Evolutionary conservation across 2,113 vertebrate genomes (phyloP), one percentile per base, ranked within the genome.

Genomic region (Asarcornis scutulata): DNA sequence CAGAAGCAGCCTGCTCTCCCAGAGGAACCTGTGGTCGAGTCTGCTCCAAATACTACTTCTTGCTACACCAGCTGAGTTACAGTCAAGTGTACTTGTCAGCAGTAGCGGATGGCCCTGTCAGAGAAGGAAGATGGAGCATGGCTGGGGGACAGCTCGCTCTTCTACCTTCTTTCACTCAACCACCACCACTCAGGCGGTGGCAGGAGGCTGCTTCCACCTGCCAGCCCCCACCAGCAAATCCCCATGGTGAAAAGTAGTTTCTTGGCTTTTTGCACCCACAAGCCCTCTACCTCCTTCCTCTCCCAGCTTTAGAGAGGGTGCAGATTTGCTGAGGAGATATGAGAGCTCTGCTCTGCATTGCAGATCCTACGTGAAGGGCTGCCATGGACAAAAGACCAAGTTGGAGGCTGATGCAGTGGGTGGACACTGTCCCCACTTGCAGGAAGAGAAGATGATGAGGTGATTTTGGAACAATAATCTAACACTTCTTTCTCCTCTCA

Each of bases 301-400:
- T 55, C 44, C 23, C 29, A 78, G 27, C 32, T 22, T 13, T 16
- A 38, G 12, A 0, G 4, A 63, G 31, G 42, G 36, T 31, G 14
- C 27, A 63, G 36, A 52, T 58, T 12, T 44, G 32, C 55, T 81
- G 20, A 17, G 29, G 56, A 32, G 11, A 58, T 50, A 69, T 2
- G 18, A 32, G 42, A 89, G 34, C 75, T 81, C 32, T 40, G 26
- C 58, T 75, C 62, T 69, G 48, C 68, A 63, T 50, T 46, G 36
- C 44, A 23, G 62, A 26, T 58, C 25, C 31, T 16, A 27, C 2
- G 3, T 23, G 67, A 79, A 74, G 5, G 46, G 74, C 40, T 73
- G 31, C 22, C 1, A 4, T 10, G 27, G 46, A 56, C 34, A 64
- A 32, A 89, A 11, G 40, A 38, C 15, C 0, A 0, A 38, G 40